Base-by-base conservation (phyloP, 2,113 vertebrate genomes). In the Vulpes vulpes region DNA sequence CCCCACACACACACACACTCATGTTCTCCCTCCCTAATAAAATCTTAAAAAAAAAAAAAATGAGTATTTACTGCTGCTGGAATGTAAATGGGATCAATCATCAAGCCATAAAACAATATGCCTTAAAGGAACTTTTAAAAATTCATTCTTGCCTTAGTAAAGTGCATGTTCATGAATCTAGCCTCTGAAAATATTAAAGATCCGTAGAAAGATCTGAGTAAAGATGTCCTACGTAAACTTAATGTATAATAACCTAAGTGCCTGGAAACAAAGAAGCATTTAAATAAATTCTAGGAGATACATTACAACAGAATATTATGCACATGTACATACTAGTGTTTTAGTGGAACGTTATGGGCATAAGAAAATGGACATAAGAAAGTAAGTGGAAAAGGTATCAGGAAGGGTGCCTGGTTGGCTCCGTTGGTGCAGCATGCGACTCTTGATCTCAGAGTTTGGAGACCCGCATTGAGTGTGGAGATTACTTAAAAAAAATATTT, bases 181-280 rank as follows among this genome's bases (percentile, higher is more conserved):
- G 78, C 32, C 35, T 96, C 93, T 49, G 86, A 96, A 95, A 94
- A 82, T 78, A 92, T 69, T 81, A 80, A 1, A 90, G 51, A 69
- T 35, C 22, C 16, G 81, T 11, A 91, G 22, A 90, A 65, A 22
- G 38, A 74, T 27, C 78, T 1, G 69, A 20, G 25, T 76, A 86
- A 89, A 78, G 12, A 94, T 62, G 20, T 64, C 60, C 38, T 92
- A 60, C 59, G 5, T 78, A 71, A 91, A 23, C 38, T 88, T 53
- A 96, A 89, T 89, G 79, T 76, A n/a, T 19, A 90, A 53, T 69
- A 92, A 90, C 25, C 15, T 82, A 57, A 94, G 79, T 74, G 51
- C 30, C 35, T 43, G 86, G 79, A 43, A 89, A 74, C n/a, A 80
- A 3, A 89, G 49, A 83, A 43, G 27, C 23, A 92, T 35, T 89